A percentile compares a stretch with the other conserved stretches of the same genome.
phyloP scores from a whole-genome alignment of 2,797 vertebrate species.

The Dallia pectoralis region DNA sequence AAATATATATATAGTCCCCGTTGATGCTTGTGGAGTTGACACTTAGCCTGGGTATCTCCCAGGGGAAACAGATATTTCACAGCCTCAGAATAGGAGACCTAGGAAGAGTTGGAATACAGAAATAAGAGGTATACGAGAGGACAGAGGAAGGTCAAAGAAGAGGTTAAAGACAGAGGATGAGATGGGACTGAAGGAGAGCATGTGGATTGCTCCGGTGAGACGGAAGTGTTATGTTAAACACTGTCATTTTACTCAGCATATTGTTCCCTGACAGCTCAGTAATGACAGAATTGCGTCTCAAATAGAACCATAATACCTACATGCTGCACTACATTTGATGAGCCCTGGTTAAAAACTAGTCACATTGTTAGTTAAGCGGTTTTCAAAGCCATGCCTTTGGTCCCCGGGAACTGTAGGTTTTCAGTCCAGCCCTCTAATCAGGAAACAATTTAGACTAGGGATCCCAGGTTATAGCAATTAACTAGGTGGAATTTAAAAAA shows the following conservation, averaged over 20 bases:
- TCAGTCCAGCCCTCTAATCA: too few relatives aligned
- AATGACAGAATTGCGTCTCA: slow-evolving; percentile 27
- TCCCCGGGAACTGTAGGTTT: too few relatives aligned
- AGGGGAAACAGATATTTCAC: background rate
- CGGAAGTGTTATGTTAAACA: slow-evolving; percentile 28
- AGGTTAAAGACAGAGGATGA: background rate
- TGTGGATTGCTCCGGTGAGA: background rate
- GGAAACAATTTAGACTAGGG: too few relatives aligned
- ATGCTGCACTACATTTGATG: background rate
- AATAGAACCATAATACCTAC: background rate
- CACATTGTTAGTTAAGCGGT: too few relatives aligned
- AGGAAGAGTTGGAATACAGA: background rate
- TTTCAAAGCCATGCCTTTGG: too few relatives aligned
- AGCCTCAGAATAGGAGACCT: background rate
- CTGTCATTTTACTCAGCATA: slow-evolving; percentile 74
- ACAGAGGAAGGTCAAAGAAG: background rate
- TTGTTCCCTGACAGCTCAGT: slow-evolving; percentile 65
- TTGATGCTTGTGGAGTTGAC: too few relatives aligned
- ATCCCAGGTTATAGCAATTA: too few relatives aligned
- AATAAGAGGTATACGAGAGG: slow-evolving; percentile 5
- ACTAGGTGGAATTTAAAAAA: too few relatives aligned
- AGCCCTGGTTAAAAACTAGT: background rate
- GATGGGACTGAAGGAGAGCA: background rate
- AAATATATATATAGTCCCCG: too few relatives aligned
- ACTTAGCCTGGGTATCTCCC: background rate